Base-by-base conservation (phyloP, 23 tunicate species). In the Botrylloides violaceus region DNA sequence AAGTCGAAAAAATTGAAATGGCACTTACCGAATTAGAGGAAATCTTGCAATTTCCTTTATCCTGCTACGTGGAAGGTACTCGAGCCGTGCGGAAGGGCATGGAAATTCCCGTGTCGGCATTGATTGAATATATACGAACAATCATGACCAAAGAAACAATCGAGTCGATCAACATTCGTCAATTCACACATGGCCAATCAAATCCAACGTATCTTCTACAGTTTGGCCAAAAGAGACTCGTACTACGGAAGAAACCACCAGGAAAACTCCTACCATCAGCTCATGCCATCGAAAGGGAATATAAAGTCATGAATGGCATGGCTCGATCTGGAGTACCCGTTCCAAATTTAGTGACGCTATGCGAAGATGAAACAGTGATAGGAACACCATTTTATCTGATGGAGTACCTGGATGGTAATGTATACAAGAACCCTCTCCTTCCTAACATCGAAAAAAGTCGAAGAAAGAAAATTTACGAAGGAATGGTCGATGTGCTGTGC, bases 131-230 rank as follows among this genome's bases (percentile, higher is more conserved):
- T 62, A 27, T 90, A 2, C 49, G 66, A 19, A 36, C 58, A 21
- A 18, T 68, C 15, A 31, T 1, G 20, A 43, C 36, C 12, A 0
- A 0, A 23, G 22, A 30, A 15, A 4, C 23, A 19, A 68, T 6
- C 7, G 31, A 36, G 12, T 20, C 15, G 12, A 0, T 38, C 5
- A 35, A 68, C 7, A 58, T 95, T 4, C 50, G 83, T 25, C 95
- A 95, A 61, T 95, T 87, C 49, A 71, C 76, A 34, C 99, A 95
- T 61, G 96, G 99, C 3, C 99, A 87, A 32, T 95, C 99, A 4
- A 95, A 95, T 63, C 99, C 99, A 26, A 95, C 99, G 23, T 95
- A 95, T 64, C 62, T 77, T n/a, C 66, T 95, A 29, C 85, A 95
- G 29, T 78, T 35, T 76, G 99, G 91, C 0, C 84, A 83, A n/a